Conservation (phyloP, 2,797 vertebrate species). For the Neostethus bicornis region DNA sequence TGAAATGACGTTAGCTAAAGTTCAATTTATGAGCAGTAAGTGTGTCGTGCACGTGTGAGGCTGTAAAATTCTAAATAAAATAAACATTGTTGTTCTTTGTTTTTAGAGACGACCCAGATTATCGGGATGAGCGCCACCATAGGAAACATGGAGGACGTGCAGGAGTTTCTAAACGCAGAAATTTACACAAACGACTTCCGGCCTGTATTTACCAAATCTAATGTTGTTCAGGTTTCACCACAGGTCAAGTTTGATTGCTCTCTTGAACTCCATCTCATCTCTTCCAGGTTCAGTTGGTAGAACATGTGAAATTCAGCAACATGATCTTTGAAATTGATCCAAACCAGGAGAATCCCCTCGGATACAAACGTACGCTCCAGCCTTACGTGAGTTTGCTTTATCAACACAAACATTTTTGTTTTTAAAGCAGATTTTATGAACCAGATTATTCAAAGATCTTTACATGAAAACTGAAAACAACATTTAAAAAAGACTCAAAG, state of each 20-base stretch:
- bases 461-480: too few relatives aligned
- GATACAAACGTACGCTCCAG: conserved; percentile 84
- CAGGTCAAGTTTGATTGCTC: too few relatives aligned
- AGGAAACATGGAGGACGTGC: conserved; percentile 90
- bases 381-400: conserved; percentile 77
- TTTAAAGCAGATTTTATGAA: too few relatives aligned
- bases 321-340: conserved; percentile 88
- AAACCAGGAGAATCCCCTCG: conserved; percentile 83
- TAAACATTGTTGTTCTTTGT: not conserved
- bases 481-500: too few relatives aligned
- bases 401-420: too few relatives aligned
- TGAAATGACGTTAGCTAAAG: conserved; percentile 93
- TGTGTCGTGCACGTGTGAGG: conserved; percentile 21
- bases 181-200: conserved; percentile 90
- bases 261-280: not conserved
- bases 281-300: conserved; percentile 90
- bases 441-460: too few relatives aligned
- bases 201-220: too few relatives aligned
- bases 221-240: too few relatives aligned
- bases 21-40: conserved; percentile 88
- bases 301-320: conserved; percentile 90
- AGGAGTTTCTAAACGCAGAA: conserved; percentile 90
- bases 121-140: conserved; percentile 97
- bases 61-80: not conserved
- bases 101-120: conserved; percentile 87